These are phyloP conservation scores for Todiramphus saurophagus DNA, from an alignment of 2,113 vertebrate genomes.

Conservation along the genomic window DNA sequence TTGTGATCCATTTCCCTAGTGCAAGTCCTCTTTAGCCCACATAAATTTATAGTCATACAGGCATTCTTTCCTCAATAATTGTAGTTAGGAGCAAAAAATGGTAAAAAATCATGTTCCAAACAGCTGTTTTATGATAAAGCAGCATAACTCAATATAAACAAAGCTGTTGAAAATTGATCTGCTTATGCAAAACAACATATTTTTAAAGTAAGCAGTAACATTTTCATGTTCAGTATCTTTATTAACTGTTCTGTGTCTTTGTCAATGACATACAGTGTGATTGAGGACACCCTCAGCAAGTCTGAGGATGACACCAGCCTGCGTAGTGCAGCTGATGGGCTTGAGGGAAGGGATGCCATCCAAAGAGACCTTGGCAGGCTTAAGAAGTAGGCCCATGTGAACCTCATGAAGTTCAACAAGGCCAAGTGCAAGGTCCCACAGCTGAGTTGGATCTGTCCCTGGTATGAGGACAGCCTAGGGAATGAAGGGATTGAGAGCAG, in stretches of 20 bases:
- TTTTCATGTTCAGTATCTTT: neutral
- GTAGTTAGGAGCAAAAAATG: neutral
- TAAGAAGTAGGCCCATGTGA: neutral
- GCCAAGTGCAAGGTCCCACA: neutral
- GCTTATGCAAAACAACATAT: neutral
- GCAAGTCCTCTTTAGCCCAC: neutral
- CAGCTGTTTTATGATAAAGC: neutral
- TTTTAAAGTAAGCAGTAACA: neutral
- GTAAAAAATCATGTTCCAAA: neutral
- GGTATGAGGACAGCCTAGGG: neutral
- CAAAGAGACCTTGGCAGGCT: neutral
- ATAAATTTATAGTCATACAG: neutral
- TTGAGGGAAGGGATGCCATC: neutral
- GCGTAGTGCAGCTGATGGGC: neutral
- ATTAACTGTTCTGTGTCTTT: neutral
- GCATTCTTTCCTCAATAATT: neutral
- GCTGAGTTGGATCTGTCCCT: neutral
- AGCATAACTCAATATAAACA: neutral
- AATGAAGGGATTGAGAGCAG: neutral
- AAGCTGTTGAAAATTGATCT: neutral
- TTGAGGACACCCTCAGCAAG: neutral
- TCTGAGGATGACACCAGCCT: neutral
- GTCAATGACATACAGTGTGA: neutral
- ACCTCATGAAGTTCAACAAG: neutral
- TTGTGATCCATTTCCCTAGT: neutral